These are phyloP conservation scores for Pseudomyrmex concolor DNA, from an alignment of 1,140 invertebrate species.

Conservation along the genomic window DNA sequence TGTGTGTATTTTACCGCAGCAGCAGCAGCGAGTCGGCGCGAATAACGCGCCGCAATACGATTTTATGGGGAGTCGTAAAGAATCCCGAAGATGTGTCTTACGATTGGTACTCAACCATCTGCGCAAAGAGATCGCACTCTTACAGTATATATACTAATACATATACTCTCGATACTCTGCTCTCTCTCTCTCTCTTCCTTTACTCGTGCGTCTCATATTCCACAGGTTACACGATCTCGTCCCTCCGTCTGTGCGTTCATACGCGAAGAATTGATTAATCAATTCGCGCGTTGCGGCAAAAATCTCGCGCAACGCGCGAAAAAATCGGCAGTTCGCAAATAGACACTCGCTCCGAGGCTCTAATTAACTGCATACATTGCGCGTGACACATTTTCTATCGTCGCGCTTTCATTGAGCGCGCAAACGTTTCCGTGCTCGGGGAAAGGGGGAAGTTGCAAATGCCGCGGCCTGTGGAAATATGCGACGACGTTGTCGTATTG, in stretches of 20 bases:
- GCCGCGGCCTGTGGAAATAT: conserved; percentile 48
- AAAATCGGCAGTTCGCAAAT: no score
- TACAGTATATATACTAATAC: conserved; percentile 41
- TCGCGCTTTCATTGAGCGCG: background rate
- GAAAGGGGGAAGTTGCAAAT: background rate
- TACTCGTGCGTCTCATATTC: conserved; percentile 14
- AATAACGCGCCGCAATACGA: background rate
- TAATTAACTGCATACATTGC: background rate
- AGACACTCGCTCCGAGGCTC: background rate
- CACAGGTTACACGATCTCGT: conserved; percentile 43
- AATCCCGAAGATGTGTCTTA: conserved; percentile 25
- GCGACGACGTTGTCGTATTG: conserved; percentile 20
- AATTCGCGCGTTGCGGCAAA: background rate
- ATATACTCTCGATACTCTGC: conserved; percentile 5
- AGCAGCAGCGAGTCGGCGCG: conserved; percentile 5
- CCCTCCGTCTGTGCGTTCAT: no score
- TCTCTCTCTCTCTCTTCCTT: conserved; percentile 28
- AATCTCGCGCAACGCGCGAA: no score
- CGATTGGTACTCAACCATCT: conserved; percentile 50
- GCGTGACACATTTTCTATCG: background rate
- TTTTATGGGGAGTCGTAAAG: conserved; percentile 41
- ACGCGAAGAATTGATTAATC: background rate
- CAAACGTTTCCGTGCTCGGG: no score
- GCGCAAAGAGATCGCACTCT: conserved; percentile 19
- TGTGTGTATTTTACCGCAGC: conserved; percentile 4